phyloP scores from a whole-genome alignment of 2,113 vertebrate genomes.

The Naja naja region DNA sequence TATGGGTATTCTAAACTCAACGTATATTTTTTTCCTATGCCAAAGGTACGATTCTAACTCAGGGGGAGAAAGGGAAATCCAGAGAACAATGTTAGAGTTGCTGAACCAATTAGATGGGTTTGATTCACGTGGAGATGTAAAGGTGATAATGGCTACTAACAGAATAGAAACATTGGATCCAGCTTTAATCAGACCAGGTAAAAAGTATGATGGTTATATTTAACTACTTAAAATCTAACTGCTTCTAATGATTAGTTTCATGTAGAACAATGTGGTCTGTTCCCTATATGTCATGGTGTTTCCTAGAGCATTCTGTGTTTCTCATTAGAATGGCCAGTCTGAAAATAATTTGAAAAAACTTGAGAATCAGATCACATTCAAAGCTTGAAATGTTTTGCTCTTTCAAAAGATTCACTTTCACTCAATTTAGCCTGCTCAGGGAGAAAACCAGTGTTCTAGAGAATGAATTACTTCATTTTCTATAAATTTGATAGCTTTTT shows the following conservation, averaged over 20 bases:
- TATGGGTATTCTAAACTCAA: neutral
- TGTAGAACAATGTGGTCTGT: neutral
- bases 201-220: neutral
- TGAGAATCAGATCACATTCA: neutral
- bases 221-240: neutral
- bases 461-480: neutral
- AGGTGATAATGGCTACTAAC: constrained; percentile 99
- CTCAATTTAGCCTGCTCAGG: neutral
- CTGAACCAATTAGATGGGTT: constrained; percentile 97
- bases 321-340: neutral
- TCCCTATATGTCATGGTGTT: neutral
- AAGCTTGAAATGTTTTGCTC: neutral
- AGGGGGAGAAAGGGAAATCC: constrained; percentile 93
- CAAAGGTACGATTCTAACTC: constrained; percentile 96
- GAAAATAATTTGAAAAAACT: neutral
- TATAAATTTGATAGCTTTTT: neutral
- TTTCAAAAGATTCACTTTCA: neutral
- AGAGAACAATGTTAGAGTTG: constrained; percentile 95
- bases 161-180: constrained; percentile 97
- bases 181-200: constrained; percentile 95
- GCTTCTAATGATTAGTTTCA: neutral
- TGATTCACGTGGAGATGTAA: constrained; percentile 93
- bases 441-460: neutral
- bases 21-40: neutral
- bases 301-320: neutral